phyloP scores from a whole-genome alignment of 2,797 vertebrate species.

The Sternarchorhynchus goeldii region DNA sequence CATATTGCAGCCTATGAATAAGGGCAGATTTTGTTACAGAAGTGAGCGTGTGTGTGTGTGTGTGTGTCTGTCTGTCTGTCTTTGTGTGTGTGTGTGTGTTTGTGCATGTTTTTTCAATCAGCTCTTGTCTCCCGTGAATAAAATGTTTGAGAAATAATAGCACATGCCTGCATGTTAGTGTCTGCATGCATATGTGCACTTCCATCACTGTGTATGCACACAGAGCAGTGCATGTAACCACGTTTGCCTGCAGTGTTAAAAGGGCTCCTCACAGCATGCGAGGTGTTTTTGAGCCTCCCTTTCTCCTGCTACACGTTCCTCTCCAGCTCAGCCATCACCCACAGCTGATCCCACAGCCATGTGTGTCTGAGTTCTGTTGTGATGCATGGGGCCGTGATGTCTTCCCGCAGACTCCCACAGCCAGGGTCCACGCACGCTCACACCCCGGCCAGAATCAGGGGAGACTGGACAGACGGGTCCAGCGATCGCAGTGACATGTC shows the following conservation, averaged over 20 bases:
- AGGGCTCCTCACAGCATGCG: slow-evolving; percentile 34
- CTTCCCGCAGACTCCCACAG: slow-evolving; percentile 13
- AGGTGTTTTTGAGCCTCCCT: slow-evolving; percentile 27
- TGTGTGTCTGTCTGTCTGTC: neutral
- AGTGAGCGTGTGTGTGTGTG: neutral
- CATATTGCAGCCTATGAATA: neutral
- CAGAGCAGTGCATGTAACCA: slow-evolving; percentile 15
- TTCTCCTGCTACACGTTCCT: neutral
- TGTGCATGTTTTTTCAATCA: neutral
- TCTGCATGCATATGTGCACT: neutral
- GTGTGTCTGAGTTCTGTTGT: slow-evolving; percentile 23
- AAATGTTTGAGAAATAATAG: neutral
- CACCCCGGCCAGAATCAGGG: neutral
- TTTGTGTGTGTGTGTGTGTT: neutral
- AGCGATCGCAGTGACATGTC: neutral
- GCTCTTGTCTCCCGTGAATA: neutral
- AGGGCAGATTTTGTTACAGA: neutral
- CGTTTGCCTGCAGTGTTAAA: slow-evolving; percentile 44
- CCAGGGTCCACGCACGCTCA: neutral
- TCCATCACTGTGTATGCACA: neutral
- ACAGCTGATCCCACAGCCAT: slow-evolving; percentile 19
- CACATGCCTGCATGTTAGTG: neutral
- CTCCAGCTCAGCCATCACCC: slow-evolving; percentile 8
- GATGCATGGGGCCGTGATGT: slow-evolving; percentile 28
- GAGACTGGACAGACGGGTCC: neutral